Evolutionary conservation across 2,888 invertebrate species (phyloP), one percentile per base, ranked within the genome.

Genomic region (Dimorphilus gyrociliatus): DNA sequence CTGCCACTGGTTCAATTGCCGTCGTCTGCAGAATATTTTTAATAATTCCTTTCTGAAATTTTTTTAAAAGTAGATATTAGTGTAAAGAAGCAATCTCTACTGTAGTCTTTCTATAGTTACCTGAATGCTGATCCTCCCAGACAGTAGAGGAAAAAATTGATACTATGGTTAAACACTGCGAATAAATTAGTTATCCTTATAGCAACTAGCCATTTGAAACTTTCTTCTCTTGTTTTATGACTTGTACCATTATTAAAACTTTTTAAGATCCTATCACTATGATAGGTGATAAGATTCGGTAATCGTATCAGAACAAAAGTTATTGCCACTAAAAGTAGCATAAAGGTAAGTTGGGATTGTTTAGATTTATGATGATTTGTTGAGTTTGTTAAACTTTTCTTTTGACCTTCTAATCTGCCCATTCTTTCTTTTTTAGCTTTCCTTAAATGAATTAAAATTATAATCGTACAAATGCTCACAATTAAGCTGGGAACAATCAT

Each of bases 141-240:
- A 15, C 27, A 32, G 27, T 27, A 32, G 17, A 32, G 16, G 16
- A 32, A 32, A 26, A 32, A 32, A 25, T 32, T 27, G 17, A 27
- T 32, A 10, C 24, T 28, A 23, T 32, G 28, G n/a, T 32, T 32
- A 5, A 27, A 17, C 3, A 32, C 32, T 4, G 32, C 27, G 10
- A 32, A 25, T 7, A 27, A 23, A 10, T 32, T 18, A 10, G 27
- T 19, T 14, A 32, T 28, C 14, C 23, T 24, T 16, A 23, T 27
- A n/a, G n/a, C n/a, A n/a, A n/a, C n/a, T n/a, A n/a, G n/a, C n/a
- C n/a, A n/a, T n/a, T n/a, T n/a, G n/a, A n/a, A n/a, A n/a, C n/a
- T n/a, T n/a, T n/a, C n/a, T n/a, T n/a, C n/a, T n/a, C n/a, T n/a
- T n/a, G n/a, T n/a, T n/a, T n/a, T n/a, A n/a, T n/a, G n/a, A n/a